Evolutionary conservation across 2,888 invertebrate species (phyloP).

Genomic region (Aspidiotus destructor): DNA sequence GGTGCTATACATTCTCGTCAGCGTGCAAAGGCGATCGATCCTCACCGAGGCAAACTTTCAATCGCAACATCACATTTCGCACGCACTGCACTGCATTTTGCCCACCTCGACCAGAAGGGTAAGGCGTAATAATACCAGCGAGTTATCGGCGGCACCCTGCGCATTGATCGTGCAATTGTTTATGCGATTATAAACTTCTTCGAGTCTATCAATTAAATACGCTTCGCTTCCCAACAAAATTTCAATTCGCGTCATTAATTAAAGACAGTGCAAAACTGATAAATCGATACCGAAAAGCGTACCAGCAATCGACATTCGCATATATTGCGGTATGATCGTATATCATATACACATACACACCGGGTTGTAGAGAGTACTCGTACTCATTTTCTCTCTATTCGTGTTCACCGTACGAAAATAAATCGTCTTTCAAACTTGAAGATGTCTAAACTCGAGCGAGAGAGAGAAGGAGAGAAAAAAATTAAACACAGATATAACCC

Average conservation of each 20-base stretch:
- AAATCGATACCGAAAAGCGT: background rate
- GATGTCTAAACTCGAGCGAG: background rate
- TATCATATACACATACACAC: background rate
- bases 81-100: too few species aligned
- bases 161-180: background rate
- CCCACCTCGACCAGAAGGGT: too few species aligned
- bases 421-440: background rate
- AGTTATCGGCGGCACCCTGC: background rate
- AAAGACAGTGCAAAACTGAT: conserved; percentile 2
- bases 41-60: too few species aligned
- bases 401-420: background rate
- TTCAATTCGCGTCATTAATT: conserved; percentile 4
- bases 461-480: conserved; percentile 2
- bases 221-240: background rate
- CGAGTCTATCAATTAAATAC: conserved; percentile 2
- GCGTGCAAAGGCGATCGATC: too few species aligned
- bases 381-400: background rate
- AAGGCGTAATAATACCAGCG: too few species aligned
- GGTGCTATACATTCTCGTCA: too few species aligned
- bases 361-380: background rate
- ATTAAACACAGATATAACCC: conserved; percentile 10
- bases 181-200: conserved; percentile 4
- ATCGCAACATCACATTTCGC: too few species aligned
- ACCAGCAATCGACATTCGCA: background rate
- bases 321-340: background rate